These are phyloP conservation scores for Lethenteron reissneri DNA, from an alignment of 2,113 vertebrate genomes.

Conservation along the genomic window DNA sequence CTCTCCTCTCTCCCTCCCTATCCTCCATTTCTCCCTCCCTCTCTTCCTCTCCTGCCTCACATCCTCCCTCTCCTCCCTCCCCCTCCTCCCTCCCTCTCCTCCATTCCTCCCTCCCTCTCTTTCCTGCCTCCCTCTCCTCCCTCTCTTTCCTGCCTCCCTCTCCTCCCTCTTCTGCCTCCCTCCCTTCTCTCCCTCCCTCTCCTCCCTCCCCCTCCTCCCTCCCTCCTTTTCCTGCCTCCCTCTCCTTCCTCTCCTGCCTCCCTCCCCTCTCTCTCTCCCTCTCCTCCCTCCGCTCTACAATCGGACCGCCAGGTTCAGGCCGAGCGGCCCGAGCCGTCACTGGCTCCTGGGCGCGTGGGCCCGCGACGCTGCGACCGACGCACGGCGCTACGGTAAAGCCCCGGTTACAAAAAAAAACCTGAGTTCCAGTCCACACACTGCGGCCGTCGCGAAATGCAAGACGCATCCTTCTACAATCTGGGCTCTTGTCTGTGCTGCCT, in stretches of 20 bases:
- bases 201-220: neutral
- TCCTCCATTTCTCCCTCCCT: neutral
- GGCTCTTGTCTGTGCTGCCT: too few species aligned
- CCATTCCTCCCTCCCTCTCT: neutral
- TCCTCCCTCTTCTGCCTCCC: neutral
- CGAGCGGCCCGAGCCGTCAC: too few species aligned
- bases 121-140: neutral
- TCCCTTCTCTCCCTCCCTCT: neutral
- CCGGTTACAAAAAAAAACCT: too few species aligned
- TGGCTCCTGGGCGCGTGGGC: too few species aligned
- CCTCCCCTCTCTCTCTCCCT: neutral
- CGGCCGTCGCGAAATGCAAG: too few species aligned
- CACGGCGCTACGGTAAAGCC: too few species aligned
- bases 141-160: neutral
- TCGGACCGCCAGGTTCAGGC: neutral
- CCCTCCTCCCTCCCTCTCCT: neutral
- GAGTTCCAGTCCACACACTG: too few species aligned
- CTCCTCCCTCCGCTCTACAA: neutral
- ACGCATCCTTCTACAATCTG: too few species aligned
- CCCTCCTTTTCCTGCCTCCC: neutral
- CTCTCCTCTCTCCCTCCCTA: neutral
- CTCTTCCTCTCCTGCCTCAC: neutral
- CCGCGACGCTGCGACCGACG: too few species aligned
- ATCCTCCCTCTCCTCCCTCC: neutral
- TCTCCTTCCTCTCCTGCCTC: neutral